Conservation (phyloP, 2,888 invertebrate genomes). For the Hololepta plana region DNA sequence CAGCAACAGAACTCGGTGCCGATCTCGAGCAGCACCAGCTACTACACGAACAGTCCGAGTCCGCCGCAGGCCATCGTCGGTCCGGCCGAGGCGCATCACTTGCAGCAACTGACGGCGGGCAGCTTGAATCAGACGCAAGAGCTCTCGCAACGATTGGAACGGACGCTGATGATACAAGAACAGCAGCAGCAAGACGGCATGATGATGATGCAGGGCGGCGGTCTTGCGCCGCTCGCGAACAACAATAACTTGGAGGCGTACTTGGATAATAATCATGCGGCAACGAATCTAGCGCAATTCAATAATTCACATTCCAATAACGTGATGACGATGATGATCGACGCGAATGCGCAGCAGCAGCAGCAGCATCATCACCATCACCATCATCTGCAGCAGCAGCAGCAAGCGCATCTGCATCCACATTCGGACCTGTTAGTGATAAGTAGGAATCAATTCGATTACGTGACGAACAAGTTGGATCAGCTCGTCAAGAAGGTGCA, state of each 20-base stretch:
- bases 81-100: no score
- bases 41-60: conserved; percentile 43
- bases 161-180: conserved; percentile 7
- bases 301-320: conserved; percentile 10
- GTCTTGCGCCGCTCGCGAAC: no score
- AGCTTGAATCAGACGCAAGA: conserved; percentile 9
- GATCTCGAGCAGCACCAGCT: conserved; percentile 30
- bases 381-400: conserved; percentile 3
- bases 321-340: no score
- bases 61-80: conserved; percentile 31
- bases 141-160: conserved; percentile 10
- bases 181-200: conserved; percentile 3
- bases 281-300: conserved; percentile 11
- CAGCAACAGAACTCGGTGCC: conserved; percentile 16
- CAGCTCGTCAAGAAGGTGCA: conserved; percentile 49
- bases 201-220: no score
- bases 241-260: no score
- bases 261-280: no score
- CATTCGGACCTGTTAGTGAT: conserved; percentile 24
- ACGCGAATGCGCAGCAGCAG: conserved; percentile 5
- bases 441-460: conserved; percentile 27
- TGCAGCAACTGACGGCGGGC: no score
- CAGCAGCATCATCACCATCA: conserved; percentile 5
- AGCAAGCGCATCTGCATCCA: conserved; percentile 6
- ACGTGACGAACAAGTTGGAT: conserved; percentile 47